Evolutionary conservation across 1,140 invertebrate genomes (phyloP), one percentile per base, ranked within the genome.

Genomic region (Caenorhabditis brenneri): DNA sequence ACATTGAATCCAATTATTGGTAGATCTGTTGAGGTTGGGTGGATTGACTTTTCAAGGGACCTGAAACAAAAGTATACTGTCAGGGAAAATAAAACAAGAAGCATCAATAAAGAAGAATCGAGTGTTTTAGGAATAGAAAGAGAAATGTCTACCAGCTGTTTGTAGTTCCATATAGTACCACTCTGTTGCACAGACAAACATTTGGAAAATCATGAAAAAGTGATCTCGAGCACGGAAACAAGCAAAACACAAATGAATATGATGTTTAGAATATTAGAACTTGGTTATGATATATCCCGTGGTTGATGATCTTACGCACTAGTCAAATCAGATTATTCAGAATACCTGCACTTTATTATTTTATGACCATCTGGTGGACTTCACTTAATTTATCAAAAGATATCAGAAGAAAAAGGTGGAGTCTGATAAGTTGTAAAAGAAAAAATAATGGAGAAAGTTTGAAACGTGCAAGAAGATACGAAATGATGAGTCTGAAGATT

Each of bases 401-500:
- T n/a, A n/a, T n/a, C n/a, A n/a, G n/a, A n/a, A n/a, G n/a, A n/a
- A n/a, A n/a, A n/a, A n/a, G n/a, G n/a, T n/a, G n/a, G n/a, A n/a
- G n/a, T n/a, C n/a, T n/a, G n/a, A n/a, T n/a, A 74, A 22, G 24
- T 1, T 36, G 15, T 33, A 3, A 65, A 15, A 36, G 15, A 74
- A n/a, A 19, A 65, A 65, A 65, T 5, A 10, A 27, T 3, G 33
- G 24, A 19, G 24, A 65, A 65, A 65, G 22, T 36, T 36, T 12
- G 36, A 74, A 74, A 74, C 36, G 65, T 24, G 65, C 36, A 10
- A 31, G n/a, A 74, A 74, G 65, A 74, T 74, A 74, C 65, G 65
- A 74, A 74, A 74, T 74, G 31, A 65, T 27, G 12, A 16, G 29
- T 12, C 24, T 33, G 29, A 33, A 36, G n/a, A 46, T 46, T 39